Evolutionary conservation across 2,888 invertebrate genomes (phyloP).

Genomic region (Octodonta nipae): DNA sequence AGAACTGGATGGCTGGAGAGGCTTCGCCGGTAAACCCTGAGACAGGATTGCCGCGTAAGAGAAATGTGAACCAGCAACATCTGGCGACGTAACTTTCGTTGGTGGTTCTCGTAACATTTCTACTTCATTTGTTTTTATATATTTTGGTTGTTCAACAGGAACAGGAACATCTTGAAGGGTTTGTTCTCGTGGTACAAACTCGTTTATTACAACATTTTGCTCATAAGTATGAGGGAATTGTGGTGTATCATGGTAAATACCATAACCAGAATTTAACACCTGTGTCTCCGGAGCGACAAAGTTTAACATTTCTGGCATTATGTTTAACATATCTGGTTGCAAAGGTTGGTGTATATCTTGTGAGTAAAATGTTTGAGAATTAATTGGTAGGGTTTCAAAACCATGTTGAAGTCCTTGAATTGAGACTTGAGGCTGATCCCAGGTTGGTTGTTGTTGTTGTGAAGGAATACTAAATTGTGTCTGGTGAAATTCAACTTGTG

Average conservation of each 20-base stretch:
- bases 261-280: constrained; percentile 37
- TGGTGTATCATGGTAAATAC: no score
- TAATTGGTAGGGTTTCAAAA: neutral
- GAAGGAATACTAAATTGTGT: neutral
- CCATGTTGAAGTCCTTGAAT: constrained; percentile 21
- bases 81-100: constrained; percentile 8
- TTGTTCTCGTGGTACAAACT: no score
- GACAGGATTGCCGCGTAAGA: constrained; percentile 62
- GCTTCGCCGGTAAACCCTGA: constrained; percentile 41
- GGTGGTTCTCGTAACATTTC: constrained; percentile 10
- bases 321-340: no score
- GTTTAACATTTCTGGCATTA: constrained; percentile 38
- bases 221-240: no score
- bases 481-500: no score
- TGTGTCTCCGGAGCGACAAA: constrained; percentile 39
- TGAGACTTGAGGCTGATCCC: constrained; percentile 18
- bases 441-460: constrained; percentile 9
- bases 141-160: constrained; percentile 5
- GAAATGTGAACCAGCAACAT: constrained; percentile 30
- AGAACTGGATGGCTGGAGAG: constrained; percentile 45
- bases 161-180: no score
- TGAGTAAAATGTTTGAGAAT: constrained; percentile 10
- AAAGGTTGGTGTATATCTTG: constrained; percentile 31
- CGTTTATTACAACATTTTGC: no score
- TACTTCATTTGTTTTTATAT: constrained; percentile 3